Conservation (phyloP, 2,113 vertebrate genomes). For the Serinus canaria region DNA sequence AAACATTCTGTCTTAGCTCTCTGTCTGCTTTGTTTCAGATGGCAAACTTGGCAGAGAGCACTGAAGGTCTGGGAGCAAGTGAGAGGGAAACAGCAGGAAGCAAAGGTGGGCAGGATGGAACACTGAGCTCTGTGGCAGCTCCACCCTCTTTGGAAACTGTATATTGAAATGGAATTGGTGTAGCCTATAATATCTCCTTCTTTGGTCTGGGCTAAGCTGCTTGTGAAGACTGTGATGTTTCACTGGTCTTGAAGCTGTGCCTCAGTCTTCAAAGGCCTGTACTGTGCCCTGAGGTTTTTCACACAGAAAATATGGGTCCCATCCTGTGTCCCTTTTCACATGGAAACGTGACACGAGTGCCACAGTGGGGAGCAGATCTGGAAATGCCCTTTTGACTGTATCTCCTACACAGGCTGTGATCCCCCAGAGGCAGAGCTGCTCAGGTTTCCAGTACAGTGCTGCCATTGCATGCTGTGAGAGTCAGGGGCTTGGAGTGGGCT, state of each 20-base stretch:
- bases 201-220: background rate
- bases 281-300: background rate
- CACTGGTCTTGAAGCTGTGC: background rate
- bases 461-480: background rate
- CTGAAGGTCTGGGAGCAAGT: background rate
- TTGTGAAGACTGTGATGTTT: background rate
- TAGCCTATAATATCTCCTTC: background rate
- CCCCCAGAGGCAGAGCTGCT: background rate
- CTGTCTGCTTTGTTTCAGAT: conserved; percentile 19
- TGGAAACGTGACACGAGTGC: rapidly evolving
- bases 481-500: background rate
- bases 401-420: background rate
- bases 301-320: background rate
- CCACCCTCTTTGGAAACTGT: background rate
- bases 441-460: background rate
- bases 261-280: background rate
- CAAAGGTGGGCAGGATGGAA: conserved; percentile 47
- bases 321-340: background rate
- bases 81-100: conserved; percentile 18
- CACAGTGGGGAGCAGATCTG: background rate
- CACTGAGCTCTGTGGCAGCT: background rate
- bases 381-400: background rate
- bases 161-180: background rate
- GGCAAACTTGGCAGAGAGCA: background rate
- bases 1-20: background rate